Evolutionary conservation across 2,797 vertebrate genomes (phyloP), one percentile per base, ranked within the genome.

Genomic region (Acestrorhynchus altus): DNA sequence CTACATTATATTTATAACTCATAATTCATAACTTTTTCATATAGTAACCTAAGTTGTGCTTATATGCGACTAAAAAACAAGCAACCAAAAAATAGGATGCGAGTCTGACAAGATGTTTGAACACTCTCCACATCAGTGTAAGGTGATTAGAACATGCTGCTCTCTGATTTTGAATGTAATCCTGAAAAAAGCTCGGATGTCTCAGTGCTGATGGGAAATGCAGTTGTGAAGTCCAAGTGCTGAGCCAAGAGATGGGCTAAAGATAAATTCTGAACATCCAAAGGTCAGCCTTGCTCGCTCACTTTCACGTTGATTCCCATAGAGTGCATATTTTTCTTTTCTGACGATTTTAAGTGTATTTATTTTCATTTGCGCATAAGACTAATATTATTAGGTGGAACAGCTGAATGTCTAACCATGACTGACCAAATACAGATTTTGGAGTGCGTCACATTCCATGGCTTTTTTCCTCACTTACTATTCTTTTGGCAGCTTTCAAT

Each of bases 121-220:
- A 7, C 24, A 28, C 54, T 60, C 10, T 4, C 16, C n/a, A 39
- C 16, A 20, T 9, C 31, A n/a, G 59, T 1, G 18, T 1, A 35
- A 60, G 12, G 16, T 35, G 16, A 5, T 60, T 0, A 52, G 47
- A 35, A 60, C 31, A 40, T 40, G 59, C 35, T 63, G 28, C 35
- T 4, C 8, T 63, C 15, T 18, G 15, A 35, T 54, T 77, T 22
- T 71, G 26, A 51, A 16, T 24, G 44, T 8, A 6, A 39, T 13
- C 6, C 31, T 26, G 12, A 16, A 20, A 72, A 51, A 71, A 28
- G 54, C 59, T 59, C 13, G 16, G 39, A 44, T 57, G n/a, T 66
- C 52, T 46, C 35, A 46, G 35, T 52, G 11, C 31, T 72, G 59
- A 78, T 26, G 69, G 76, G 40, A 78, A 72, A 65, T 57, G 42